These are phyloP conservation scores for Cotesia glomerata DNA, from an alignment of 1,140 invertebrate genomes.

Conservation along the genomic window DNA sequence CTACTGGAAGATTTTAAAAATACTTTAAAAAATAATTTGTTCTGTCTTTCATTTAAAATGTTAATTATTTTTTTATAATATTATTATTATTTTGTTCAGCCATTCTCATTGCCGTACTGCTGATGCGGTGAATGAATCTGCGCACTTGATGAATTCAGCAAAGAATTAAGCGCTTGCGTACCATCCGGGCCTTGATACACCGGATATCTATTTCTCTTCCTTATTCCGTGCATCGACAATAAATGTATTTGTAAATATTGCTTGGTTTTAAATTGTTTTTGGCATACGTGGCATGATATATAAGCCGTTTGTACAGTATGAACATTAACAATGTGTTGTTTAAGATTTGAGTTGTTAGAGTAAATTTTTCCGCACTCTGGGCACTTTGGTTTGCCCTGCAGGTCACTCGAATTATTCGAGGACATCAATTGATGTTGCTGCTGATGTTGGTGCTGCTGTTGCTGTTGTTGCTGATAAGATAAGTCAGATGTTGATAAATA, in stretches of 20 bases:
- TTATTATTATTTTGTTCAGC: constrained; percentile 39
- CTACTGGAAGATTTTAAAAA: too few relatives aligned
- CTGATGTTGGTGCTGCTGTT: constrained; percentile 39
- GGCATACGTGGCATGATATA: constrained; percentile 70
- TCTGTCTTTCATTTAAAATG: neutral
- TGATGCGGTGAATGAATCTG: constrained; percentile 36
- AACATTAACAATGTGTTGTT: constrained; percentile 77
- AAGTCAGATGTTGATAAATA: constrained; percentile 55
- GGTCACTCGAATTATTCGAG: constrained; percentile 9
- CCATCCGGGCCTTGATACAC: constrained; percentile 55
- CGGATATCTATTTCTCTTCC: constrained; percentile 66
- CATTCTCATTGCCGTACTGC: constrained; percentile 39
- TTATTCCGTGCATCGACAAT: constrained; percentile 72
- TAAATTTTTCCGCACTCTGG: constrained; percentile 73
- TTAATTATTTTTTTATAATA: constrained; percentile 54
- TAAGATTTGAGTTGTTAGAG: constrained; percentile 72
- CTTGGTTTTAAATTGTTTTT: constrained; percentile 73
- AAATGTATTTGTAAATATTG: constrained; percentile 76
- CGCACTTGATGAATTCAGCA: constrained; percentile 25
- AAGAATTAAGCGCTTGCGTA: constrained; percentile 26
- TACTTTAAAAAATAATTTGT: too few relatives aligned
- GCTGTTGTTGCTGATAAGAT: constrained; percentile 42
- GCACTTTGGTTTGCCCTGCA: constrained; percentile 67
- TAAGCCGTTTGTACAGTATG: constrained; percentile 72
- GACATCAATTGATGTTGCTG: constrained; percentile 8